These are phyloP conservation scores for Phycodurus eques DNA, from an alignment of 2,113 vertebrate species.

Conservation along the genomic window DNA sequence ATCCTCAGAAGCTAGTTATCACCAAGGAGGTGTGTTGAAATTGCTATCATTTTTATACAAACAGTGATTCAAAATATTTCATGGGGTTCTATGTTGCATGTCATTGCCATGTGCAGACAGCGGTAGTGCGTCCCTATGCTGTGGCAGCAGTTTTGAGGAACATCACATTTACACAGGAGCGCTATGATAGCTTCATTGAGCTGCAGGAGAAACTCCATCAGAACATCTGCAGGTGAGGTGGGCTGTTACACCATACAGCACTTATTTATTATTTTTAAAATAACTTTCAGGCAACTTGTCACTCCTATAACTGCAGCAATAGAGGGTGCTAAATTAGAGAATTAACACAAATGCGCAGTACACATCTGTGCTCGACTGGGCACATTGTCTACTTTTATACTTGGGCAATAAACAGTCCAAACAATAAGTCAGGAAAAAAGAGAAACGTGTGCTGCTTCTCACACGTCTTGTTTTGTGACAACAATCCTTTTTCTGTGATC, in stretches of 20 bases:
- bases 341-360: too few species aligned
- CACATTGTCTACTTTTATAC: too few species aligned
- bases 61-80: background rate
- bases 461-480: too few species aligned
- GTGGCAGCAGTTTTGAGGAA: conserved; percentile 92
- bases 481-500: too few species aligned
- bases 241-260: background rate
- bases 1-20: conserved; percentile 84
- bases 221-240: conserved; percentile 91
- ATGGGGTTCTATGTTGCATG: background rate
- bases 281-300: too few species aligned
- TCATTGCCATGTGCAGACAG: conserved; percentile 73
- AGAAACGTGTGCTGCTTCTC: too few species aligned
- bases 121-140: conserved; percentile 82
- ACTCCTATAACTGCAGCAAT: too few species aligned
- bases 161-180: conserved; percentile 86
- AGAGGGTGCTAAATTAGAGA: too few species aligned
- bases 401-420: too few species aligned
- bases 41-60: background rate
- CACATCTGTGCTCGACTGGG: too few species aligned
- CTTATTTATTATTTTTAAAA: too few species aligned
- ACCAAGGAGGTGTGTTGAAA: conserved; percentile 83
- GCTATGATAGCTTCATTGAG: conserved; percentile 96
- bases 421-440: too few species aligned
- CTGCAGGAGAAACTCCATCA: conserved; percentile 98